A percentile compares a stretch with the other conserved stretches of the same genome.
Evolutionary conservation across 2,888 invertebrate species (phyloP).

Genomic region (Galeopsomyia nigrocyanea): DNA sequence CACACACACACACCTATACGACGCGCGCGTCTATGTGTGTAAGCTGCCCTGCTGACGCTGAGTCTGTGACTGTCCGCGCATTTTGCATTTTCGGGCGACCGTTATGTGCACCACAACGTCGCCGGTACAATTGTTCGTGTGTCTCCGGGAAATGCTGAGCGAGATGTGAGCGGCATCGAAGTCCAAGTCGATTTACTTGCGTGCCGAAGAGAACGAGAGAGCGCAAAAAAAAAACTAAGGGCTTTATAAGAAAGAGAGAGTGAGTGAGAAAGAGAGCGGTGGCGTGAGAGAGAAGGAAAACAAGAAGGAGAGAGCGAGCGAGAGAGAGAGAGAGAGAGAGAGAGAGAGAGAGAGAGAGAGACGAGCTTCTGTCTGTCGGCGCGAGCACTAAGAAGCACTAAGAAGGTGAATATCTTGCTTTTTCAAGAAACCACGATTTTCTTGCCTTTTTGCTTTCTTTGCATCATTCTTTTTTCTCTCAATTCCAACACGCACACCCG

Average conservation of each 20-base stretch:
- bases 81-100: slow-evolving; percentile 43
- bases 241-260: background rate
- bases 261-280: background rate
- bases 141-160: background rate
- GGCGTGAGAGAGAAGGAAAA: slow-evolving; percentile 14
- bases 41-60: slow-evolving; percentile 4
- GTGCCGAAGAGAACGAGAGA: slow-evolving; percentile 4
- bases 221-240: background rate
- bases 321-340: background rate
- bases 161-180: background rate
- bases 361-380: slow-evolving; percentile 6
- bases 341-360: slow-evolving; percentile 4
- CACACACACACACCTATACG: too few relatives aligned
- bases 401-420: slow-evolving; percentile 26
- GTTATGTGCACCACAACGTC: slow-evolving; percentile 37
- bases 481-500: too few relatives aligned
- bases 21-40: background rate
- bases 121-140: slow-evolving; percentile 24
- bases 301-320: background rate
- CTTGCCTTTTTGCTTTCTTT: too few relatives aligned
- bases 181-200: slow-evolving; percentile 6
- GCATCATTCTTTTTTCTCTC: too few relatives aligned
- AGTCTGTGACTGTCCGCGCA: slow-evolving; percentile 21
- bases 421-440: background rate
- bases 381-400: slow-evolving; percentile 12